phyloP scores from a whole-genome alignment of 1,140 invertebrate species.

The Ostrea edulis region DNA sequence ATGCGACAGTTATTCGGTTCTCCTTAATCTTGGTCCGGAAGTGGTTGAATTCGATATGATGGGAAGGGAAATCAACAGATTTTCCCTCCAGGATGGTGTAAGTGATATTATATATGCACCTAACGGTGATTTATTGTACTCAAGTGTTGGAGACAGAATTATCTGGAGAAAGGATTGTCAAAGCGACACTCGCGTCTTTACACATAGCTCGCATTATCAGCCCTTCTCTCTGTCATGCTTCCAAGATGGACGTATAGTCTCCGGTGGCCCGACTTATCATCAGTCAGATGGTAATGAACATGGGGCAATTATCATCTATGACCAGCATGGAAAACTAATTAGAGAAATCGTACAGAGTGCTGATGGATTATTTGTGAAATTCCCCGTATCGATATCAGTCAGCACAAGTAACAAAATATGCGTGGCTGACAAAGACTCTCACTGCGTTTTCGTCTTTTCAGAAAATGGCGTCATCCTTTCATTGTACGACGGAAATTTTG shows the following conservation, averaged over 20 bases:
- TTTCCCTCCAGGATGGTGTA: background rate
- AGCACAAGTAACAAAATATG: background rate
- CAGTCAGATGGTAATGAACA: too few species aligned
- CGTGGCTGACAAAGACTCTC: background rate
- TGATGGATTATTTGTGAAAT: background rate
- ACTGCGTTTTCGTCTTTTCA: background rate
- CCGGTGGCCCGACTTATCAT: background rate
- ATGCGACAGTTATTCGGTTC: background rate
- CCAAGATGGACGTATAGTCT: background rate
- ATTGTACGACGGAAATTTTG: background rate
- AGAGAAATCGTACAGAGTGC: conserved; percentile 1
- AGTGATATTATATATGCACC: background rate
- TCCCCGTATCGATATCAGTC: background rate
- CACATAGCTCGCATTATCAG: background rate
- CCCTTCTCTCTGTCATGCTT: background rate
- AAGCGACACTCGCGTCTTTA: background rate
- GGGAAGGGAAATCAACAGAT: conserved; percentile 2
- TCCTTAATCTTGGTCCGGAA: background rate
- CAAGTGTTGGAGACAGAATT: background rate
- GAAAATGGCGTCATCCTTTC: background rate
- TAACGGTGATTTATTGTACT: background rate
- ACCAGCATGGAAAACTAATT: background rate
- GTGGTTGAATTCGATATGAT: background rate
- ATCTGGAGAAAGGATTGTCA: background rate
- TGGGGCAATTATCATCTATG: background rate